Evolutionary conservation across 2,113 vertebrate species (phyloP), one percentile per base, ranked within the genome.

Genomic region (Ciconia maguari): DNA sequence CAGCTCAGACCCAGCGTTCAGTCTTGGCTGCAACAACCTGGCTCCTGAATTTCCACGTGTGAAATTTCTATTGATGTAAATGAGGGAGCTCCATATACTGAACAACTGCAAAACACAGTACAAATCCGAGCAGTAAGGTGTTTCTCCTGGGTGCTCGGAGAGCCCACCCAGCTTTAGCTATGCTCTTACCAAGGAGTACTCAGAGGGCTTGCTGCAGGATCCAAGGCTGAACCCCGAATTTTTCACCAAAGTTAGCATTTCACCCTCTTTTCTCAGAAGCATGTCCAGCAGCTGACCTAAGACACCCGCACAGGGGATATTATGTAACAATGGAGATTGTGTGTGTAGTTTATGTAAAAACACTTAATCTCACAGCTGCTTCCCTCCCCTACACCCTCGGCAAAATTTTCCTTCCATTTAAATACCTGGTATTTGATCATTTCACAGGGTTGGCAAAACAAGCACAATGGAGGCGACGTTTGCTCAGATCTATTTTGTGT

Each of bases 391-490:
- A 13, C 87, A 91, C 81, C 70, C 96, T 95, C 13, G 12, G 89
- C 76, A 92, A 68, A 49, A 41, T 80, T 94, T 79, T 74, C 68
- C 83, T 96, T 78, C 91, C 86, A 4, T 89, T 96, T 96, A 95
- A 97, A 96, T 97, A 96, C 71, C 76, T 96, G 97, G 68, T 89
- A 94, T 83, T 60, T 96, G 96, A 98, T 96, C 92, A 94, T 97
- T 97, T 97, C 96, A 66, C 86, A 86, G 96, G 69, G 62, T 90
- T 96, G 97, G 98, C 96, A 97, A 97, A 98, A 97, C 92, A 90
- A 95, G 97, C 96, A 96, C 95, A 97, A 97, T 95, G 97, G 96
- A 83, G 81, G 97, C 88, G 94, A 95, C 97, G 97, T 97, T 97
- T 97, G 92, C 96, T 94, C 29, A 66, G 97, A 97, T 98, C 97